These are phyloP conservation scores for Meteorus cinctellus DNA, from an alignment of 2,888 invertebrate genomes.

Conservation along the genomic window DNA sequence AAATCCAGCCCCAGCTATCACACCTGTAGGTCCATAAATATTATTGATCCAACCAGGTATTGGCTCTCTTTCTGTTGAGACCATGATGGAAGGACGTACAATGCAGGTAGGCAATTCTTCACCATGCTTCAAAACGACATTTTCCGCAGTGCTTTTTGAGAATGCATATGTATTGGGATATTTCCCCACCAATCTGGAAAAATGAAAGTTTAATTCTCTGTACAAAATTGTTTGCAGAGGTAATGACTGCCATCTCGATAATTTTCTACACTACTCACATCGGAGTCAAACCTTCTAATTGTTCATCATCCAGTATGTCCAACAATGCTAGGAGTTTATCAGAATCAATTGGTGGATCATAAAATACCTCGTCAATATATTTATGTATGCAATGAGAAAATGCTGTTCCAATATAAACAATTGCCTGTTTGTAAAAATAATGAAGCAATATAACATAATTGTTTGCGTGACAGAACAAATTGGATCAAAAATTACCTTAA, in stretches of 20 bases:
- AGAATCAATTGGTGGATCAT: constrained; percentile 60
- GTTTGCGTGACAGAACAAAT: too few species aligned
- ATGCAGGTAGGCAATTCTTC: constrained; percentile 79
- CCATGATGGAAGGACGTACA: constrained; percentile 80
- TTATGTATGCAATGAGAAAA: constrained; percentile 63
- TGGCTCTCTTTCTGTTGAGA: constrained; percentile 72
- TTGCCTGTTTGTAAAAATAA: constrained; percentile 56
- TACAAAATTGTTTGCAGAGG: too few species aligned
- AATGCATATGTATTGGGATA: constrained; percentile 85
- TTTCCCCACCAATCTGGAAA: constrained; percentile 66
- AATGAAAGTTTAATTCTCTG: not conserved
- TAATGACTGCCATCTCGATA: not conserved
- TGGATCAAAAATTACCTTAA: constrained; percentile 75
- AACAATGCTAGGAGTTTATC: constrained; percentile 62
- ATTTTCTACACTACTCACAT: constrained; percentile 56
- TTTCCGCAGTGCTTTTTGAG: constrained; percentile 83
- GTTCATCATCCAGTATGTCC: constrained; percentile 63
- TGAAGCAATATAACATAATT: not conserved
- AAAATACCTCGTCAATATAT: constrained; percentile 67
- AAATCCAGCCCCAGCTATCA: constrained; percentile 74
- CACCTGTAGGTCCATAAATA: constrained; percentile 80
- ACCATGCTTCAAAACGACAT: constrained; percentile 76
- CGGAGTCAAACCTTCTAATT: constrained; percentile 60
- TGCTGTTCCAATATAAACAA: constrained; percentile 67
- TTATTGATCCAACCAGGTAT: constrained; percentile 82